phyloP scores from a whole-genome alignment of 1,140 invertebrate species.

The Neodiprion virginianus region DNA sequence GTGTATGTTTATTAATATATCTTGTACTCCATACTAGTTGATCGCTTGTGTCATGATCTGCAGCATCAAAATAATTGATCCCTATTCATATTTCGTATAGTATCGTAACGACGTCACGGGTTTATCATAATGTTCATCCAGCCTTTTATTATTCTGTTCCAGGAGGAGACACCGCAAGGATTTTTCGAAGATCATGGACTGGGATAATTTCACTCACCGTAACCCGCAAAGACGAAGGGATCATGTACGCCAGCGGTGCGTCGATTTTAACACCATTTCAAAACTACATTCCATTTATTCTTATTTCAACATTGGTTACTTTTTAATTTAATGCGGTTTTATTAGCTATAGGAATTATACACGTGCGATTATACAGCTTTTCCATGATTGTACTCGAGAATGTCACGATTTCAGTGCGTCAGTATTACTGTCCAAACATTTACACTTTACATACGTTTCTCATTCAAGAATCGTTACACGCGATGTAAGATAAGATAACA shows the following conservation, averaged over 20 bases:
- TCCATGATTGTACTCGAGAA: too few relatives aligned
- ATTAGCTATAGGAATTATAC: too few relatives aligned
- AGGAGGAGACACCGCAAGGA: slow-evolving; percentile 98
- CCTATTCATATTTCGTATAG: slow-evolving; percentile 54
- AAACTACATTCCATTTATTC: neutral
- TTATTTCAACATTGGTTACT: neutral
- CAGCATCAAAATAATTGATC: slow-evolving; percentile 61
- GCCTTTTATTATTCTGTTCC: slow-evolving; percentile 65
- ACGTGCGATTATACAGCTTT: too few relatives aligned
- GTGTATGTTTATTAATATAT: slow-evolving; percentile 53
- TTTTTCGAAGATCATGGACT: slow-evolving; percentile 99
- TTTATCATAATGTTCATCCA: slow-evolving; percentile 16
- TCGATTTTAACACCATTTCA: slow-evolving; percentile 1
- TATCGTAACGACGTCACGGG: slow-evolving; percentile 6
- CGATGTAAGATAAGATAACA: too few relatives aligned
- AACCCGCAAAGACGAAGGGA: neutral
- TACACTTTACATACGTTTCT: too few relatives aligned
- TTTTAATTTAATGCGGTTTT: slow-evolving; percentile 37
- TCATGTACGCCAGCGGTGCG: neutral
- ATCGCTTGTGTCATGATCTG: slow-evolving; percentile 38
- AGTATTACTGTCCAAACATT: too few relatives aligned
- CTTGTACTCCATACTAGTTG: slow-evolving; percentile 35
- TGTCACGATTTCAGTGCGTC: too few relatives aligned
- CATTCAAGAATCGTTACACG: too few relatives aligned
- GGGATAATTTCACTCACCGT: slow-evolving; percentile 71